These are phyloP conservation scores for Rhinella marina DNA, from an alignment of 2,797 vertebrate genomes.

Conservation along the genomic window DNA sequence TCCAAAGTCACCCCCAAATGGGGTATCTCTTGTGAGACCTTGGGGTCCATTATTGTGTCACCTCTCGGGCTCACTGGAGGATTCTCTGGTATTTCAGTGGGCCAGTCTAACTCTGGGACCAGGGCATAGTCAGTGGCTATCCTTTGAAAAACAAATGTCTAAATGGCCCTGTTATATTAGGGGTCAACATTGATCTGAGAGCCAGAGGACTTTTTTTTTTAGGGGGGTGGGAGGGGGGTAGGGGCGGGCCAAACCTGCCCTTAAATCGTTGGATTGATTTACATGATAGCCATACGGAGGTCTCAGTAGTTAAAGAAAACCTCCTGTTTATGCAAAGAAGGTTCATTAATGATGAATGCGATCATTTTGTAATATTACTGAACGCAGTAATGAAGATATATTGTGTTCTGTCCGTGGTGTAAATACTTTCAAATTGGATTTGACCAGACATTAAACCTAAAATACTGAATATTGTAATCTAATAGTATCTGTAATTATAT, in stretches of 20 bases:
- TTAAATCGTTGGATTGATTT: not conserved
- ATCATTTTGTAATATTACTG: not conserved
- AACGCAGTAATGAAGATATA: not conserved
- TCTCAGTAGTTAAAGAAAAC: not conserved
- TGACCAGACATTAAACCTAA: not conserved
- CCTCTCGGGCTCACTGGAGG: not conserved
- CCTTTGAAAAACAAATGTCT: not conserved
- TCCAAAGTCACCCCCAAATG: no score
- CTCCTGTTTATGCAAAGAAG: not conserved
- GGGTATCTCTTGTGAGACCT: no score
- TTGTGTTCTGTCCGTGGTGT: no score
- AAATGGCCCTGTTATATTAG: not conserved
- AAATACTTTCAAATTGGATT: not conserved
- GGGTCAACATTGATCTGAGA: no score
- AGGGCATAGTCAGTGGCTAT: not conserved
- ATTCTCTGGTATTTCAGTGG: not conserved
- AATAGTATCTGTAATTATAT: not conserved
- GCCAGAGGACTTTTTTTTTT: not conserved
- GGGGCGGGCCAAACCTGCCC: no score
- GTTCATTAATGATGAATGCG: slow-evolving; percentile 5
- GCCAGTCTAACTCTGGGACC: not conserved
- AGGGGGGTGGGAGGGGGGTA: no score
- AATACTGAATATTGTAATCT: not conserved
- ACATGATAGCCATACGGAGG: not conserved
- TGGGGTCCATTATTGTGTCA: no score